Evolutionary conservation across 2,888 invertebrate species (phyloP), one percentile per base, ranked within the genome.

Genomic region (Serripes groenlandicus): DNA sequence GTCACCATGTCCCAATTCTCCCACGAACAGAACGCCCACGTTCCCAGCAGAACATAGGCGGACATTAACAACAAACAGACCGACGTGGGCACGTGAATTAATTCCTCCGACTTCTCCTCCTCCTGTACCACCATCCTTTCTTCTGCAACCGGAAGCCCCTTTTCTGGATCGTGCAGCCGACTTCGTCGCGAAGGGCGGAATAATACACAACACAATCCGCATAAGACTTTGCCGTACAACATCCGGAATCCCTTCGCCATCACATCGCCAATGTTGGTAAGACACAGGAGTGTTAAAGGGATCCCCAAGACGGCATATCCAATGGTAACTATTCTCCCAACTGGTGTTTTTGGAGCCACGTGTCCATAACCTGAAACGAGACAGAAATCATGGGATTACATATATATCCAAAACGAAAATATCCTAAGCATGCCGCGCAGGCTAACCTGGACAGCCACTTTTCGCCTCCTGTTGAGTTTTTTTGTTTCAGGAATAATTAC

Each of bases 151-250:
- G 78, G 79, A 18, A 91, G 71, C 21, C 91, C 92, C 66, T 91
- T 91, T 81, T 92, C 92, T 0, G 90, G 87, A 75, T 92, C 92
- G 5, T 23, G 66, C 9, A 66, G 21, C 1, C 87, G 87, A 30
- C 90, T 86, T 52, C 88, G 78, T 37, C 91, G 80, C 21, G 88
- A 71, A 4, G 91, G 91, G 37, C 89, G 88, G 87, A 92, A 92
- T 34, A 91, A 79, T 52, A 90, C 80, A 81, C 93, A 93, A 75
- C 92, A 93, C 28, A 93, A 75, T 0, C 94, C 93, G 81, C 94
- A 94, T 79, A 93, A 94, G 28, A 94, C 89, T 81, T 92, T 92
- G 21, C 91, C 91, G 91, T 97, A 97, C 79, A 97, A 96, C 92
- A 96, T 87, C 49, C 94, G 89, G 89, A 94, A 94, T 49, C 93